These are phyloP conservation scores for Lytechinus pictus DNA, from an alignment of 35 echinoderm and acorn worm genomes.

Conservation along the genomic window DNA sequence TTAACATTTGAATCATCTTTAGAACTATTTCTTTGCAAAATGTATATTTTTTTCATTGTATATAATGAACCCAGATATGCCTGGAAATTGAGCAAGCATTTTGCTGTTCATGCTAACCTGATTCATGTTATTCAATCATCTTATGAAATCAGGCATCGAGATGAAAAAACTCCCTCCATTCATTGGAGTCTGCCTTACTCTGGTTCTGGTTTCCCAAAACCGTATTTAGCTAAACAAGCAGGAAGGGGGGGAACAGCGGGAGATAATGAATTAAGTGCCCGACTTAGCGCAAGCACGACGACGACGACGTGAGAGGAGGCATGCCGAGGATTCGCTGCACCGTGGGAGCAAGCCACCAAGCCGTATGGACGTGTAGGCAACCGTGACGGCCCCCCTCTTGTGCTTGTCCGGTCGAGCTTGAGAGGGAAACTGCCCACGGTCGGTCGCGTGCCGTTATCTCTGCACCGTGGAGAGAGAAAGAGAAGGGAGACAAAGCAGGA, in stretches of 20 bases:
- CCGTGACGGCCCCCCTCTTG: slow-evolving; percentile 9
- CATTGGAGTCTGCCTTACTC: not conserved
- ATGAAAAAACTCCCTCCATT: not conserved
- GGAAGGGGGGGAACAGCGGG: not conserved
- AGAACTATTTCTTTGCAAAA: no score
- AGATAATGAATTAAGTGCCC: slow-evolving; percentile 42
- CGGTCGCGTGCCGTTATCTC: slow-evolving; percentile 27
- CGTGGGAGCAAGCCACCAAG: not conserved
- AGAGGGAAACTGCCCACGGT: not conserved
- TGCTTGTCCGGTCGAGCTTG: slow-evolving; percentile 28
- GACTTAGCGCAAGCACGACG: not conserved
- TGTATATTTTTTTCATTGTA: no score
- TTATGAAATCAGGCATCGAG: not conserved
- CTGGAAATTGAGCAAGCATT: not conserved
- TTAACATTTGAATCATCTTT: no score
- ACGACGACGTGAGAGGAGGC: not conserved
- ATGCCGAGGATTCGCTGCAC: not conserved
- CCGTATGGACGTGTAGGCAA: not conserved
- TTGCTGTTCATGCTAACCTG: not conserved
- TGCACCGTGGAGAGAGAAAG: not conserved
- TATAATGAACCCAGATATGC: no score
- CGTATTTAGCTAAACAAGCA: slow-evolving; percentile 12
- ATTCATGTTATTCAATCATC: not conserved
- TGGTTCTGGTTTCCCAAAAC: not conserved
- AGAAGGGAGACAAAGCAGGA: not conserved